Percentiles rank a stretch among this genome's conserved stretches.
phyloP scores from a whole-genome alignment of 2,888 invertebrate species.

The Amphipoea oculea region DNA sequence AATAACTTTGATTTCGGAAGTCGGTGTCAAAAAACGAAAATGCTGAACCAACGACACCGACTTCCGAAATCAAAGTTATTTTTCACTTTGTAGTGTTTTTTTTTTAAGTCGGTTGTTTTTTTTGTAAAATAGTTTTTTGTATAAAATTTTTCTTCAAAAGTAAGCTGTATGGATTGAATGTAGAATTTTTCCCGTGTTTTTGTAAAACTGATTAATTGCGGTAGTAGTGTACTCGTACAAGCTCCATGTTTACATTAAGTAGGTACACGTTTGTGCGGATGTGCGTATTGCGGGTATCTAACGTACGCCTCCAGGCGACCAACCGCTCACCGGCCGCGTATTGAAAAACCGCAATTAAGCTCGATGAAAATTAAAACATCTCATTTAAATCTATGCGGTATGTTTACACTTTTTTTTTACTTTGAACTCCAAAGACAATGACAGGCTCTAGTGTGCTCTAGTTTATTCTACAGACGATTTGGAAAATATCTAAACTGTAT shows the following conservation, averaged over 20 bases:
- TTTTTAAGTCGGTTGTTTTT: too few relatives aligned
- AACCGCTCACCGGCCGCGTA: neutral
- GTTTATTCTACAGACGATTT: neutral
- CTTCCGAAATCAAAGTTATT: too few relatives aligned
- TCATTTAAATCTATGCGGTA: neutral
- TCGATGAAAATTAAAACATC: neutral
- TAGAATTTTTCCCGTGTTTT: neutral
- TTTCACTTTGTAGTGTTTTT: too few relatives aligned
- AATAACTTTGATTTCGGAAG: too few relatives aligned
- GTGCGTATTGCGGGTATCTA: neutral
- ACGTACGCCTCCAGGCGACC: neutral
- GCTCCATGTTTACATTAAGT: neutral
- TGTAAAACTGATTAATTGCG: neutral
- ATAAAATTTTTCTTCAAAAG: neutral
- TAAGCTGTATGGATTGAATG: neutral
- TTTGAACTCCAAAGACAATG: neutral
- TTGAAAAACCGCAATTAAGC: neutral
- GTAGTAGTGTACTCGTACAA: neutral
- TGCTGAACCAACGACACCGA: too few relatives aligned
- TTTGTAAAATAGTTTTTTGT: too few relatives aligned
- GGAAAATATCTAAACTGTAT: neutral
- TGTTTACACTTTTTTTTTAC: neutral
- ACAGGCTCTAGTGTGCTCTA: neutral
- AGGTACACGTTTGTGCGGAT: neutral
- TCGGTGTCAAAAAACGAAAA: too few relatives aligned